phyloP scores from a whole-genome alignment of 2,113 vertebrate species.

The Anoura caudifer region DNA sequence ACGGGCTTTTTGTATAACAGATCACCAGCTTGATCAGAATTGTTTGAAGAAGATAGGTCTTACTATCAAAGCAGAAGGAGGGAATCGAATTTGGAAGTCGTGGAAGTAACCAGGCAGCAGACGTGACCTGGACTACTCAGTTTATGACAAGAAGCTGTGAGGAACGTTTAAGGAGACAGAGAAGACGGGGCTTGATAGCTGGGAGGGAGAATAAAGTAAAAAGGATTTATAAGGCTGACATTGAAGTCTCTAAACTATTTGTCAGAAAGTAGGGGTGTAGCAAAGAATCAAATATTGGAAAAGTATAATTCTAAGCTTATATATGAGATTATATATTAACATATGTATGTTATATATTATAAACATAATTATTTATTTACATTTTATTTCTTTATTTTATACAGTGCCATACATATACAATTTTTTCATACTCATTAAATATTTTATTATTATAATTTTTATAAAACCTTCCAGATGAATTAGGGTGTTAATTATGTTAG shows the following conservation, averaged over 20 bases:
- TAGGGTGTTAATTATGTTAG: slow-evolving; percentile 7
- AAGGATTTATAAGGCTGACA: neutral
- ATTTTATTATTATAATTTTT: neutral
- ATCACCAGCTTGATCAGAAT: neutral
- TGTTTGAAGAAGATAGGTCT: neutral
- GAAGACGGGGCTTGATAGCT: neutral
- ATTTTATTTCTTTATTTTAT: neutral
- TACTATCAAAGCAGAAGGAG: neutral
- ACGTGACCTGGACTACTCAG: neutral
- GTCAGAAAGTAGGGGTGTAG: neutral
- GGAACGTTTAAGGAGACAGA: neutral
- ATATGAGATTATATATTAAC: neutral
- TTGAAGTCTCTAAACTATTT: neutral
- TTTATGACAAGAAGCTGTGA: neutral
- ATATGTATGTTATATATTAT: neutral
- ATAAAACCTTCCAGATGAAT: neutral
- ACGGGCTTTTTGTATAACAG: neutral
- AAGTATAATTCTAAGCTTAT: neutral
- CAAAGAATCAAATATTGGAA: neutral
- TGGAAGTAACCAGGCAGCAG: neutral
- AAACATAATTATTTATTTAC: neutral
- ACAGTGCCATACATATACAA: neutral
- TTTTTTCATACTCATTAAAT: neutral
- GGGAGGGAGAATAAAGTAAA: neutral
- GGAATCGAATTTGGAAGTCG: neutral